phyloP scores from a whole-genome alignment of 2,113 vertebrate species.

The Ondatra zibethicus region DNA sequence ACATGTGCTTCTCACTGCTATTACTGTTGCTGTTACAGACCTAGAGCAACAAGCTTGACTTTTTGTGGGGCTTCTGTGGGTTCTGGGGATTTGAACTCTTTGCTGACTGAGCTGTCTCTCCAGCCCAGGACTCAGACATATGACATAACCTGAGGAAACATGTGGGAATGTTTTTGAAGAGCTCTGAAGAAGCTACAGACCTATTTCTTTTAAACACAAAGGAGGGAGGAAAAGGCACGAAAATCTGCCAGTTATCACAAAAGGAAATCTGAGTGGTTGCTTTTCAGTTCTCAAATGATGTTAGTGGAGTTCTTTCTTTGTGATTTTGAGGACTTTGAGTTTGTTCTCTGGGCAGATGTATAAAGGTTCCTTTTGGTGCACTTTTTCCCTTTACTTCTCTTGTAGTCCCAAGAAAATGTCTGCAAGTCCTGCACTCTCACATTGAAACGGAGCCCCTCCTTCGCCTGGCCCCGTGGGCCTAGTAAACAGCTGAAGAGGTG shows the following conservation, averaged over 20 bases:
- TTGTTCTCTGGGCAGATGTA: conserved; percentile 50
- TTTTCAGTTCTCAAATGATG: neutral
- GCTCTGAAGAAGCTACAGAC: conserved; percentile 1
- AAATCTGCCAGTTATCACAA: neutral
- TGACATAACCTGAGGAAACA: conserved; percentile 9
- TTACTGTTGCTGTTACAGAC: neutral
- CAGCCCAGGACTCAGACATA: neutral
- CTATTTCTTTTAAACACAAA: neutral
- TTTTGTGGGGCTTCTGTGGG: neutral
- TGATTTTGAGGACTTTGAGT: conserved; percentile 38
- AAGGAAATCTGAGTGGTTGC: neutral
- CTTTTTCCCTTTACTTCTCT: neutral
- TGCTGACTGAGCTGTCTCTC: neutral
- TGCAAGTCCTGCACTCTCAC: neutral
- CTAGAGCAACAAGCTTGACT: neutral
- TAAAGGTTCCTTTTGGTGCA: conserved; percentile 23
- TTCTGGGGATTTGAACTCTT: neutral
- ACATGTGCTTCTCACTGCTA: neutral
- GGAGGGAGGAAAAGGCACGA: neutral
- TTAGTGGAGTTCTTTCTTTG: conserved; percentile 29
- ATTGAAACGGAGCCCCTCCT: conserved; percentile 1
- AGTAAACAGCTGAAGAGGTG: conserved; percentile 36
- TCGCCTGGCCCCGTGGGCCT: neutral
- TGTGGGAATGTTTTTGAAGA: conserved; percentile 38
- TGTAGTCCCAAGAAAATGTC: conserved; percentile 12